Evolutionary conservation across 2,113 vertebrate genomes (phyloP).

Genomic region (human): DNA sequence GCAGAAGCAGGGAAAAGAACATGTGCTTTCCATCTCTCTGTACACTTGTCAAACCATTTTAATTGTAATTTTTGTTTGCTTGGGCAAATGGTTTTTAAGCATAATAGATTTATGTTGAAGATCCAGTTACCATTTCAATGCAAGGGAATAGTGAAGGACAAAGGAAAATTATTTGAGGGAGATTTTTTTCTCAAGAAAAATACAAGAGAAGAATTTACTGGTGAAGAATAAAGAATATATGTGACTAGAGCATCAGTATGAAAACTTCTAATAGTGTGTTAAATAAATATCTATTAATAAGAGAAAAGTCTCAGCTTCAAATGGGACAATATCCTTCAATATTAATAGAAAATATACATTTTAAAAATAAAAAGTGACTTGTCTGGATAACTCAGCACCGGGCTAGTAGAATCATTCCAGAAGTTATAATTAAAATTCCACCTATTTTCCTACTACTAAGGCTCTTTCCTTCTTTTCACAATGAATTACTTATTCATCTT

Average conservation of each 20-base stretch:
- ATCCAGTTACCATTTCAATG: neutral
- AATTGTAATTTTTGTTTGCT: neutral
- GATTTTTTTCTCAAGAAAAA: neutral
- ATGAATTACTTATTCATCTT: neutral
- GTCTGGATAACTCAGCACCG: neutral
- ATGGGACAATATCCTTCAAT: neutral
- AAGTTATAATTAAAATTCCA: neutral
- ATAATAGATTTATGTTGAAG: neutral
- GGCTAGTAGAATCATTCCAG: neutral
- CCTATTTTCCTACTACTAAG: neutral
- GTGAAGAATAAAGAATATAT: neutral
- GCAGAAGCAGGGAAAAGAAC: neutral
- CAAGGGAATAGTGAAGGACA: neutral
- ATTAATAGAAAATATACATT: neutral
- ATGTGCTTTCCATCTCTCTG: neutral
- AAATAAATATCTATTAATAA: neutral
- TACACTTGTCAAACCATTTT: neutral
- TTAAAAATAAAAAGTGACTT: neutral
- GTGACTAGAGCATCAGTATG: neutral
- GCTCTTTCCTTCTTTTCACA: neutral
- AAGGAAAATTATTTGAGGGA: neutral
- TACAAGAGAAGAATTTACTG: neutral
- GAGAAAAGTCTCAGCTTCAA: neutral
- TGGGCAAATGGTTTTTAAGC: neutral
- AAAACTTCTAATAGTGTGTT: neutral